phyloP scores from a whole-genome alignment of 1,140 invertebrate species.

The Diprion similis region DNA sequence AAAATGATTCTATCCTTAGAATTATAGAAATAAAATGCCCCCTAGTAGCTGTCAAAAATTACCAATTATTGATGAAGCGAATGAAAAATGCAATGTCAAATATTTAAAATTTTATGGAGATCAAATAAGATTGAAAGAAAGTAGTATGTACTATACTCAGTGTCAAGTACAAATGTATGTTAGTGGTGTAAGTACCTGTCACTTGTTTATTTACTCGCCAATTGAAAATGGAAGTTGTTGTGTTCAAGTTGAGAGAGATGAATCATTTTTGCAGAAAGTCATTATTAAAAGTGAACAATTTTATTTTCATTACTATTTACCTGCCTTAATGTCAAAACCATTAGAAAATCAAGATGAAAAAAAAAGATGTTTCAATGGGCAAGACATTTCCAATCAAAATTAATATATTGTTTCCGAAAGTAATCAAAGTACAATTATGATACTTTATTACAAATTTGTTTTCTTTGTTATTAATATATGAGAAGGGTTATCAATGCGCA shows the following conservation, averaged over 20 bases:
- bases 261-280: not conserved
- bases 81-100: too few species aligned
- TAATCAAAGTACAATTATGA: too few species aligned
- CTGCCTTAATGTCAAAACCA: conserved; percentile 17
- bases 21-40: conserved; percentile 42
- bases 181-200: not conserved
- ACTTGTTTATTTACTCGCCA: too few species aligned
- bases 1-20: conserved; percentile 26
- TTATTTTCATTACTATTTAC: not conserved
- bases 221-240: not conserved
- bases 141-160: conserved; percentile 11
- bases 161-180: conserved; percentile 18
- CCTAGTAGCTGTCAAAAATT: conserved; percentile 32
- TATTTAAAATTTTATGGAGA: too few species aligned
- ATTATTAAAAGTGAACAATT: conserved; percentile 7
- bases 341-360: not conserved
- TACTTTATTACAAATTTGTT: too few species aligned
- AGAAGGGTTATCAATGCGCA: too few species aligned
- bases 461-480: too few species aligned
- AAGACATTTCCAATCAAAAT: too few species aligned
- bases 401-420: too few species aligned
- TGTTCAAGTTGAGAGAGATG: conserved; percentile 9
- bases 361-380: too few species aligned
- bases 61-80: conserved; percentile 29
- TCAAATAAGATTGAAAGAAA: not conserved